Evolutionary conservation across 2,888 invertebrate species (phyloP), one percentile per base, ranked within the genome.

Genomic region (Drosophila fulvimacula): DNA sequence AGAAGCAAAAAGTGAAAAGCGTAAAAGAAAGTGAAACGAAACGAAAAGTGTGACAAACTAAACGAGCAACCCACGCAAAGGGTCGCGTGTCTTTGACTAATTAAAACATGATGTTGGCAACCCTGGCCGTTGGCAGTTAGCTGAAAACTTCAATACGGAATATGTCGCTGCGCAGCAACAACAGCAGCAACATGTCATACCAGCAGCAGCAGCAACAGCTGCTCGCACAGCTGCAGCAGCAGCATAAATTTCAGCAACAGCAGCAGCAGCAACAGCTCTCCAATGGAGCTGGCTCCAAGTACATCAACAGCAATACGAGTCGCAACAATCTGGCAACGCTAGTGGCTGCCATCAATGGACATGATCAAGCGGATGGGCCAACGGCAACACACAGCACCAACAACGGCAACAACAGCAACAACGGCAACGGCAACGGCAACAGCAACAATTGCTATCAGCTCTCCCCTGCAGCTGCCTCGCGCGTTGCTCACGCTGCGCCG

Each of bases 131-230:
- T 17, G 27, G 60, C 73, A 80, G 34, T 41, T 24, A 58, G 44
- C 44, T 69, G 44, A 66, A 49, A 17, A 48, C 46, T 6, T 3
- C 24, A 1, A 72, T 30, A 52, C 73, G 80, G n/a, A 34, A 79
- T 48, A 92, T 92, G 93, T 92, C 92, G 76, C 89, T 92, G 90
- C 91, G 92, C 58, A 92, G 90, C 79, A 92, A 91, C 88, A 91
- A 32, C 82, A 78, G 34, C 82, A 76, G 34, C 72, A 82, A 66
- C 62, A 78, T 88, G 83, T 78, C 79, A 34, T 77, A 81, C 46
- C 88, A 89, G 46, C 87, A 85, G 56, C 85, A 85, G 64, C 89
- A 85, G 62, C 87, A 81, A 56, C 90, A 89, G 48, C 59, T 83
- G 88, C 74, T 84, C 34, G 83, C 88, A 6, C 89, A 85, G 60